These are phyloP conservation scores for Odobenus rosmarus DNA, from an alignment of 2,113 vertebrate species.

Conservation along the genomic window DNA sequence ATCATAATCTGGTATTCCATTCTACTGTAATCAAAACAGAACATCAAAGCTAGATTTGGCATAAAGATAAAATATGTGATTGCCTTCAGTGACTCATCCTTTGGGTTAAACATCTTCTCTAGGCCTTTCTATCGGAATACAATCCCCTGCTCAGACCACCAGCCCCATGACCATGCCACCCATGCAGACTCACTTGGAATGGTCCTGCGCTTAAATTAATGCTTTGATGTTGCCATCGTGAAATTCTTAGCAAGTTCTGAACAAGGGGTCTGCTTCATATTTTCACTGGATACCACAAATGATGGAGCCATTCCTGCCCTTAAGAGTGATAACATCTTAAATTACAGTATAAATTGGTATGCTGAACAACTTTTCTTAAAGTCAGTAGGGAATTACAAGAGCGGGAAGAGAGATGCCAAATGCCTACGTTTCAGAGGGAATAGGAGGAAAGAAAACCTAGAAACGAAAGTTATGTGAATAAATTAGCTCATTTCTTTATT, in stretches of 20 bases:
- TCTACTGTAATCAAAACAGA: neutral
- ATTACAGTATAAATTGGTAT: neutral
- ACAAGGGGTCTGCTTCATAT: neutral
- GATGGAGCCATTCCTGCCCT: neutral
- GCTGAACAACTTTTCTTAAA: neutral
- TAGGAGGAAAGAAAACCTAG: neutral
- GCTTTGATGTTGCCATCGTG: neutral
- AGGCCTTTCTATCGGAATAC: neutral
- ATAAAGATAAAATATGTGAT: neutral
- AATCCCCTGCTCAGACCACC: neutral
- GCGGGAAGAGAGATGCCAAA: neutral
- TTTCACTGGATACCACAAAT: neutral
- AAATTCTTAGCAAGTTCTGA: neutral
- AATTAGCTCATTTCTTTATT: neutral
- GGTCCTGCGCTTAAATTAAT: neutral
- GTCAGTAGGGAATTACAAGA: neutral
- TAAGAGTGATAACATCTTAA: neutral
- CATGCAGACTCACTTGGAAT: neutral
- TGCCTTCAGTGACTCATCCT: neutral
- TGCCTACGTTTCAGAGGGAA: neutral
- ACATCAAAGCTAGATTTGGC: neutral
- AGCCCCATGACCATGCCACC: neutral
- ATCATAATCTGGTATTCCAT: neutral
- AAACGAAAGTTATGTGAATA: neutral
- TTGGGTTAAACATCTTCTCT: neutral